phyloP scores from a whole-genome alignment of 2,113 vertebrate genomes.

The Holacanthus passer region DNA sequence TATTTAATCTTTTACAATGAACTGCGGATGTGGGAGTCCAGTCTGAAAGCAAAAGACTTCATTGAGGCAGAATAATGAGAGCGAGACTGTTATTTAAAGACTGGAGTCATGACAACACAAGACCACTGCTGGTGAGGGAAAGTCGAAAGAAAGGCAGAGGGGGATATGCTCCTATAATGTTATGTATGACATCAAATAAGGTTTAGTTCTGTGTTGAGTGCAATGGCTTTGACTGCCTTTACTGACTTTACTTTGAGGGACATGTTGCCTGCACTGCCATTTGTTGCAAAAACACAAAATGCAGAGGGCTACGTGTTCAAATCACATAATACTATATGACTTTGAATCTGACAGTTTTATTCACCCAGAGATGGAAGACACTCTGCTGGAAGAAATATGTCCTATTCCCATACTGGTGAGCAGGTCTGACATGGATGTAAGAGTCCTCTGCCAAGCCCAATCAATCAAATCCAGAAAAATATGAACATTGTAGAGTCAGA shows the following conservation, averaged over 20 bases:
- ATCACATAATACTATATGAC: not conserved
- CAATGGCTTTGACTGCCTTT: not conserved
- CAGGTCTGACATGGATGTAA: not conserved
- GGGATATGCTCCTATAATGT: conserved; percentile 18
- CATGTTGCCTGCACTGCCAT: not conserved
- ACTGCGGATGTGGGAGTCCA: conserved; percentile 55
- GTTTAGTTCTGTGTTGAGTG: not conserved
- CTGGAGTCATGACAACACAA: conserved; percentile 80
- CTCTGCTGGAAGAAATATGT: not conserved
- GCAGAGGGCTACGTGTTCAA: not conserved
- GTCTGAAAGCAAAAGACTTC: conserved; percentile 58
- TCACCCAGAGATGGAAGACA: not conserved
- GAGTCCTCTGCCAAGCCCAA: not conserved
- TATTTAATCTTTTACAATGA: conserved; percentile 58
- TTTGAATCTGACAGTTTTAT: not conserved
- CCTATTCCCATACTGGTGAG: not conserved
- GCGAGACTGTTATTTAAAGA: conserved; percentile 77
- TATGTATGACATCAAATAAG: conserved; percentile 1
- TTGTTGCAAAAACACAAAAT: not conserved
- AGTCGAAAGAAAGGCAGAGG: conserved; percentile 29
- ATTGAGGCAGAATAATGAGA: conserved; percentile 73
- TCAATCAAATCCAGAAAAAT: not conserved
- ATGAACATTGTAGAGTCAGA: not conserved
- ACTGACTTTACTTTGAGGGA: too few relatives aligned
- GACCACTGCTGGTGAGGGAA: conserved; percentile 61